Evolutionary conservation across 2,888 invertebrate genomes (phyloP), one percentile per base, ranked within the genome.

Genomic region (Alloplasta piceator): DNA sequence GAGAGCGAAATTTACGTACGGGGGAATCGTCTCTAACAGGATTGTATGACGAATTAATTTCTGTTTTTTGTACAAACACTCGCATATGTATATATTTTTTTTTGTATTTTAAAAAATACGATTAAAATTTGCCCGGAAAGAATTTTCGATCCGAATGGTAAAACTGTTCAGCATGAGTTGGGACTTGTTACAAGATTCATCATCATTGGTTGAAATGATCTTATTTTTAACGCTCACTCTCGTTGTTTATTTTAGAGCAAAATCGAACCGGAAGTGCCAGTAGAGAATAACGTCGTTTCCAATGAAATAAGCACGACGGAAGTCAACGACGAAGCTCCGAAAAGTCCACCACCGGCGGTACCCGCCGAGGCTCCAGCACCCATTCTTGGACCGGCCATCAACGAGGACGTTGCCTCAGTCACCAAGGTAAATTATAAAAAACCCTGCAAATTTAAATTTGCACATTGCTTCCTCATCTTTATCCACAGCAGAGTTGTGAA

Each of bases 321-420:
- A 82, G 88, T 84, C 12, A 84, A 83, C 46, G 90, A 90, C 4
- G 90, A 91, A 55, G 87, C 87, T 73, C 87, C 89, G 46, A 90
- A 88, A 82, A 87, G 88, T 75, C 86, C 90, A 76, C 88, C 90
- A 70, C 89, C 90, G 55, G 87, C 89, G 66, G 85, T 91, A 58
- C 89, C 89, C 5, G 83, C 83, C 46, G 91, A 91, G 82, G 83
- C 83, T 77, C 86, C 87, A 36, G 86, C 84, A 58, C 82, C 89
- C n/a, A 86, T 85, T 16, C 78, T 81, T 48, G 90, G 88, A 43
- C 91, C 92, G 12, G 91, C 89, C 72, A 92, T 92, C 80, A 92
- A 91, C 78, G 92, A 92, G 85, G 92, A 92, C 72, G 92, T 92
- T 73, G 90, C 92, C 78, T 92, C 92, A 6, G 92, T 92, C 55